A percentile compares a stretch with the other conserved stretches of the same genome.
Conservation (phyloP, 2,797 vertebrate species). For the Vultur gryphus region DNA sequence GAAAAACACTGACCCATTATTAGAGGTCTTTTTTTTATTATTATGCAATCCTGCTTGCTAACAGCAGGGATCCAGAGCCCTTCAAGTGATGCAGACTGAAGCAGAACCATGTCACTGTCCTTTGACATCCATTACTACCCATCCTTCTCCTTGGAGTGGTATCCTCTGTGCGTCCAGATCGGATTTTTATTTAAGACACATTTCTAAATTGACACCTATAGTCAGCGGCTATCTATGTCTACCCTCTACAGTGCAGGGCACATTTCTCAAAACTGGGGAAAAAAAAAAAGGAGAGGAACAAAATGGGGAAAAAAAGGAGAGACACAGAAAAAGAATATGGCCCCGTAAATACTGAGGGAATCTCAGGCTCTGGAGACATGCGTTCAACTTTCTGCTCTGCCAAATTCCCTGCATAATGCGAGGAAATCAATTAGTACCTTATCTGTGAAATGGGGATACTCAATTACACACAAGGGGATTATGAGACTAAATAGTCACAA, state of each 20-base stretch:
- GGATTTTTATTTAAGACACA: not conserved
- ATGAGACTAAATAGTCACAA: conserved; percentile 54
- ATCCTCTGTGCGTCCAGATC: not conserved
- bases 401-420: conserved; percentile 52
- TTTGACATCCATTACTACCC: not conserved
- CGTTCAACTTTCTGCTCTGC: conserved; percentile 40
- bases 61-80: not conserved
- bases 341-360: conserved; percentile 15
- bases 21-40: not conserved
- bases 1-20: not conserved
- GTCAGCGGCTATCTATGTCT: not conserved
- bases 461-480: conserved; percentile 53
- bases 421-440: conserved; percentile 63
- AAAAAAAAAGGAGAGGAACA: not conserved
- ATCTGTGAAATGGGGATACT: conserved; percentile 63
- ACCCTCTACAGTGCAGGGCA: not conserved
- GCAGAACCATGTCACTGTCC: not conserved
- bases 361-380: conserved; percentile 37
- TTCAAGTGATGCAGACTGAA: not conserved
- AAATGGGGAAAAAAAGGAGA: not conserved
- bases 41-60: not conserved
- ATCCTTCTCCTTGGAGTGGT: not conserved
- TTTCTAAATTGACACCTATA: not conserved
- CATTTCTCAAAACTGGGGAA: not conserved
- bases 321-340: not conserved